Base-by-base conservation (phyloP, 2,113 vertebrate genomes). In the Amphiprion percula region DNA sequence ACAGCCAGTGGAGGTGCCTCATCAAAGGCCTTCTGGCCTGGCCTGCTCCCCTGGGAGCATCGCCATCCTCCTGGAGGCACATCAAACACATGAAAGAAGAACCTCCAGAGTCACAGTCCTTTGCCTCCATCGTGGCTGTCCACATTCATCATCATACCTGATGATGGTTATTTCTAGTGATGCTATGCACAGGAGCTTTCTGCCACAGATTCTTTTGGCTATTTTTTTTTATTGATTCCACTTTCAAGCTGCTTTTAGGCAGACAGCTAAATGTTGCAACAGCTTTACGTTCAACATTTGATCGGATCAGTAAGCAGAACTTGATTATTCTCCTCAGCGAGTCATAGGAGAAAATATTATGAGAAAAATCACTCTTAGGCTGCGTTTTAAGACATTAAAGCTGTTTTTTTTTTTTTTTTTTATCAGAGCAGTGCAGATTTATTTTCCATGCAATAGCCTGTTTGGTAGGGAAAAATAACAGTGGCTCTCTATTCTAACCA, bases 11-110 rank as follows among this genome's bases (percentile, higher is more conserved):
- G 68, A 83, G 83, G 85, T 67, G 82, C 75, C 74, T 87, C 88
- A 91, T 93, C 89, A 93, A 91, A 93, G 86, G 71, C 82, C 86
- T 79, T 81, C 84, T 84, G 81, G 86, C 84, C 82, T 62, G 65
- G 68, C 52, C 79, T 80, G 68, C 72, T 86, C 80, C 80, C 85
- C 68, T 54, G 84, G 76, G 87, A 85, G 72, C 67, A 64, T n/a
- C 24, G 77, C 76, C 66, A 28, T 90, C 82, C 79, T 91, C 80
- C 68, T 84, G 69, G 84, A 87, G 74, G 81, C 83, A 82, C 83
- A 90, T 89, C 80, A 90, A 91, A 91, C 87, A 83, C 83, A 90
- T 80, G 84, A 87, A 90, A 87, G 83, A 61, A 84, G 67, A 86
- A 67, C 68, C 78, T 64, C 79, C 75, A 75, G 74, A 89, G 83